Percentiles rank a stretch among this genome's conserved stretches.
Evolutionary conservation across 2,797 vertebrate species (phyloP).

Genomic region (Petrocephalus schoutedeni): DNA sequence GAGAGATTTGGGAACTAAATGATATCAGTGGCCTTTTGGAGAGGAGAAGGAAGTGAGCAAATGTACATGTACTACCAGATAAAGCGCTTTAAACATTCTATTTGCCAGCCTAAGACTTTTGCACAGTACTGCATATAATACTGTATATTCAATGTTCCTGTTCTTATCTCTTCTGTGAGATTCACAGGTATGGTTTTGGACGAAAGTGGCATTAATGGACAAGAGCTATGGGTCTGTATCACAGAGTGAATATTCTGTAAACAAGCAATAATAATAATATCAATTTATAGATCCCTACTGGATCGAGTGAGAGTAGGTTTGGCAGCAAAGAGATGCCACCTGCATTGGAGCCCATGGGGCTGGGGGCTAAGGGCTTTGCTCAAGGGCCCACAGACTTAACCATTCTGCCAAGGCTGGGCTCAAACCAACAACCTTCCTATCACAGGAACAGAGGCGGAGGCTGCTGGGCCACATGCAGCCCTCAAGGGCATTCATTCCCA

Average conservation of each 20-base stretch:
- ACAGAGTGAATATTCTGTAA: background rate
- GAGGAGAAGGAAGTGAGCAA: background rate
- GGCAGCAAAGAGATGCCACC: background rate
- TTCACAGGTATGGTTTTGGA: background rate
- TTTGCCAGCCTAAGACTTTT: background rate
- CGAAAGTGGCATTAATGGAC: background rate
- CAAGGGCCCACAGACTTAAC: background rate
- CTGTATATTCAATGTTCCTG: background rate
- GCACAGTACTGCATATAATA: background rate
- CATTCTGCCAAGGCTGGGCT: background rate
- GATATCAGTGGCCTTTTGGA: background rate
- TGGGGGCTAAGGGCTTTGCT: background rate
- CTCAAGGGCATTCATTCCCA: background rate
- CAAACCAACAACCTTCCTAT: background rate
- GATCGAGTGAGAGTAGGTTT: background rate
- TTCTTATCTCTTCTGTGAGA: background rate
- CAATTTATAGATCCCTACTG: background rate
- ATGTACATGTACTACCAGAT: background rate
- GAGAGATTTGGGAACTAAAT: background rate
- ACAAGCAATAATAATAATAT: background rate
- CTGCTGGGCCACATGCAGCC: background rate
- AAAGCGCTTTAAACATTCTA: background rate
- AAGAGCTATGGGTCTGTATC: background rate
- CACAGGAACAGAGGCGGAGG: background rate
- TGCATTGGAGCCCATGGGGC: background rate